Conservation (phyloP, 2,888 invertebrate species). For the Ochropleura plecta region DNA sequence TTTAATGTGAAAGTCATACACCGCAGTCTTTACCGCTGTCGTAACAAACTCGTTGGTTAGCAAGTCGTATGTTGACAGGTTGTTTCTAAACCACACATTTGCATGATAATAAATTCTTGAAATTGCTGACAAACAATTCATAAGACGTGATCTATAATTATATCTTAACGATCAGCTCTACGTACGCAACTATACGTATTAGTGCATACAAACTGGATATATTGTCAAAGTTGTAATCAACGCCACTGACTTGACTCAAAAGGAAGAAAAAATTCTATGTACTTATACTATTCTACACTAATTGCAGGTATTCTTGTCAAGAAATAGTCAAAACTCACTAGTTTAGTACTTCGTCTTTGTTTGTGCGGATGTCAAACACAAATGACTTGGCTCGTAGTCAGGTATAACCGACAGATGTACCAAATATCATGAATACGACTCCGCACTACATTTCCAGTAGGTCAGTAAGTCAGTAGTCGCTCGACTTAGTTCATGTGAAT, state of each 20-base stretch:
- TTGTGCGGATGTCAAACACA: not conserved
- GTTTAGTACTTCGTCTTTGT: not conserved
- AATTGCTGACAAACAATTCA: not conserved
- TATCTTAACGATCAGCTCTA: no score
- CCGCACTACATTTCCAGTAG: not conserved
- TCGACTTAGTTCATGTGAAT: slow-evolving; percentile 12
- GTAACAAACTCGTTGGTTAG: no score
- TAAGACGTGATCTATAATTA: no score
- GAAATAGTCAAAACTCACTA: not conserved
- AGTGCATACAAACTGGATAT: no score
- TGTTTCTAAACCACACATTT: not conserved
- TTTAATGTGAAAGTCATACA: not conserved
- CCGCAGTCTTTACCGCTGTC: not conserved
- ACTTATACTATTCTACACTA: not conserved
- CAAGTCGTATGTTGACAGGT: not conserved
- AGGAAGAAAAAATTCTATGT: not conserved
- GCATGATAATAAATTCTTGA: not conserved
- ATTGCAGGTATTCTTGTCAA: not conserved
- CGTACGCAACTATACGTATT: no score
- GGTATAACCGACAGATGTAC: not conserved
- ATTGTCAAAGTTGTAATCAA: not conserved
- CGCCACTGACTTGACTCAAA: not conserved
- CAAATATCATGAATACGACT: slow-evolving; percentile 9
- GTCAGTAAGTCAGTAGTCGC: slow-evolving; percentile 9
- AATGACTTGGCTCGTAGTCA: not conserved